Evolutionary conservation across 2,113 vertebrate species (phyloP).

Genomic region (Carassius auratus): DNA sequence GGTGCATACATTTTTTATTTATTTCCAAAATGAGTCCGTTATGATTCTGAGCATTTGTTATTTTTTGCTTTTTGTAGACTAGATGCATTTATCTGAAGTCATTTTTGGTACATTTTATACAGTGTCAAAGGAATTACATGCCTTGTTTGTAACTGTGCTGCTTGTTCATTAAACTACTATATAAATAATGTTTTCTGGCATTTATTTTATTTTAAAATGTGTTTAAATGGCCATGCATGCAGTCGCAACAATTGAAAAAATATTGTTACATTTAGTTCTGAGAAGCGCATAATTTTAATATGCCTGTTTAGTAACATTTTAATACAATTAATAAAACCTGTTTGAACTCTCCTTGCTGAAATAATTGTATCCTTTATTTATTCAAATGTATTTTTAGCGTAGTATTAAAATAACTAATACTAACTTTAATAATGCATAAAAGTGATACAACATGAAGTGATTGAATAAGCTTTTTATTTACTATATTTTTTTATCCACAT

Average conservation of each 20-base stretch:
- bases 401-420: too few relatives aligned
- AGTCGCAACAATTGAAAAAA: not conserved
- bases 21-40: not conserved
- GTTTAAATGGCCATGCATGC: not conserved
- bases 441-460: too few relatives aligned
- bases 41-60: not conserved
- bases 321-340: not conserved
- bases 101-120: slow-evolving; percentile 46
- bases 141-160: slow-evolving; percentile 30
- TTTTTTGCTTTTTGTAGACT: slow-evolving; percentile 7
- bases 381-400: too few relatives aligned
- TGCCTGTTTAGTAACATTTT: not conserved
- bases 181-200: not conserved
- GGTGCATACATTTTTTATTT: not conserved
- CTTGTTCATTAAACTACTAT: slow-evolving; percentile 40
- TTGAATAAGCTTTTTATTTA: too few relatives aligned
- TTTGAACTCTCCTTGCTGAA: too few relatives aligned
- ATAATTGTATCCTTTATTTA: too few relatives aligned
- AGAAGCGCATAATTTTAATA: not conserved
- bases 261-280: not conserved
- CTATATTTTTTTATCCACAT: too few relatives aligned
- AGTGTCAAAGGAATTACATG: not conserved
- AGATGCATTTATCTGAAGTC: not conserved
- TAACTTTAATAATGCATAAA: too few relatives aligned
- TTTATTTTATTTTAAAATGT: not conserved